phyloP scores from a whole-genome alignment of 1,140 invertebrate species.

The Macrobrachium rosenbergii region DNA sequence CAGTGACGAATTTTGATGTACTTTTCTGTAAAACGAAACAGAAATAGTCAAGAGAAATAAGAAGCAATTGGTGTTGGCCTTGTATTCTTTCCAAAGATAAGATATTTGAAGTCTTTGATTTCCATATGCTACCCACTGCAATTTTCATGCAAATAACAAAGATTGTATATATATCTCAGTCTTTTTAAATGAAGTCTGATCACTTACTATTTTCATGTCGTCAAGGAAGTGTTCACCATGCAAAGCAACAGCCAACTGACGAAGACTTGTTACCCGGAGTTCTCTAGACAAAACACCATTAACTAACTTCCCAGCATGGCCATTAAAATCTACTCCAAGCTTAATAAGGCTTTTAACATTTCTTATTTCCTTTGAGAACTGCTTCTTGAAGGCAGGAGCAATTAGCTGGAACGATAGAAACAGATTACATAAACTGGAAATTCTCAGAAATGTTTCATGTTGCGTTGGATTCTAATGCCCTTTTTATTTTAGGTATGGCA shows the following conservation, averaged over 20 bases:
- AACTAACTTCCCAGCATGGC: conserved; percentile 3
- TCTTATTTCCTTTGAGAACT: background rate
- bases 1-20: too few relatives aligned
- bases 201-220: background rate
- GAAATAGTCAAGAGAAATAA: too few relatives aligned
- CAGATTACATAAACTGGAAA: too few relatives aligned
- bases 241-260: background rate
- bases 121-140: too few relatives aligned
- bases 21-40: too few relatives aligned
- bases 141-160: background rate
- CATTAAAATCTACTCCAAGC: conserved; percentile 4
- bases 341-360: background rate
- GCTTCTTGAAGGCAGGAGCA: background rate
- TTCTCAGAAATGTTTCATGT: too few relatives aligned
- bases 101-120: too few relatives aligned
- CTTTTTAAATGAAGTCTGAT: background rate
- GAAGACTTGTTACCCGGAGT: background rate
- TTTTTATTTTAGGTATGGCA: too few relatives aligned
- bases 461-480: too few relatives aligned
- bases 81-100: too few relatives aligned
- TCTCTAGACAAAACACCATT: background rate
- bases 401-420: background rate
- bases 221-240: background rate
- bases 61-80: too few relatives aligned
- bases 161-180: background rate